Evolutionary conservation across 2,888 invertebrate species (phyloP), one percentile per base, ranked within the genome.

Genomic region (Netelia virgata): DNA sequence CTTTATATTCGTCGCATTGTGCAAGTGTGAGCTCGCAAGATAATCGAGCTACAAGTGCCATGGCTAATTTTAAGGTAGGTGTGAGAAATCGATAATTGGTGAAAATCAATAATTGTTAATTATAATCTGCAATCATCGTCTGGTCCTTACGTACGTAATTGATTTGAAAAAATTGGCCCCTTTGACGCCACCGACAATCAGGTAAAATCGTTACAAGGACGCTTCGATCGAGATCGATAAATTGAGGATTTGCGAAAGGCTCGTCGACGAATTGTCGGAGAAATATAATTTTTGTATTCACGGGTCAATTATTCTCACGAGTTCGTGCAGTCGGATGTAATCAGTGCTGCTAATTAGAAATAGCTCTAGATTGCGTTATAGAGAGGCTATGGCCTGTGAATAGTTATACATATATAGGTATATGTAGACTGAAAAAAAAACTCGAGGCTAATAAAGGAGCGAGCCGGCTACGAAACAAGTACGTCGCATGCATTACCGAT

Each of bases 51-150:
- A 84, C 86, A 72, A 88, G 91, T 90, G 90, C 89, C 90, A 92
- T 92, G 92, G 88, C 89, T 86, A 88, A 89, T 87, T 87, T 89
- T 86, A 91, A 92, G 92, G 92, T 92, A 92, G 85, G 91, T 89
- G 86, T 79, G 86, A 36, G 36, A 84, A 23, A 79, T 75, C 55
- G 73, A 69, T 81, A n/a, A 74, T 76, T 77, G 16, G 36, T 73
- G 73, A 28, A 76, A 57, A 36, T 3, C 18, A n/a, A 68, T 59
- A 41, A 8, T 18, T 11, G 5, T 57, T 36, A 16, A 16, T 70
- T 43, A 36, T 6, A 36, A 5, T 36, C 36, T 36, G 36, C 36
- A 36, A 36, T 36, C 36, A 36, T 36, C 36, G 36, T 6, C 5
- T 36, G 36, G 36, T 36, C 36, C 6, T 36, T 36, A 36, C 36